These are phyloP conservation scores for Embiotoca jacksoni DNA, from an alignment of 2,113 vertebrate species.

Conservation along the genomic window DNA sequence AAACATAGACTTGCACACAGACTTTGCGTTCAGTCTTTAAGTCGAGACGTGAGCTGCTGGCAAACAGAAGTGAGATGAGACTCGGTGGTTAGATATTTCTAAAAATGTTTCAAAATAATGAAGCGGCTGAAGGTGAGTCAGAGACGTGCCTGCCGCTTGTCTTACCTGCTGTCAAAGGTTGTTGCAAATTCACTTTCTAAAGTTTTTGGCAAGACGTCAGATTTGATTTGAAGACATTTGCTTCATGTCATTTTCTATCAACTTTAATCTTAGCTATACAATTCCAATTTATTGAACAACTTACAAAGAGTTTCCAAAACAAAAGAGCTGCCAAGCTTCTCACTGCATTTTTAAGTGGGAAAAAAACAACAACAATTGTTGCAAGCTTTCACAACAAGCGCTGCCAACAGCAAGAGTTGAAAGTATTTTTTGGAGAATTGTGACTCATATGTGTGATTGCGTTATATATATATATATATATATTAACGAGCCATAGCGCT, in stretches of 20 bases:
- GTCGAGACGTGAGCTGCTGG: slow-evolving; percentile 29
- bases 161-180: slow-evolving; percentile 38
- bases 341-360: background rate
- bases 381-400: background rate
- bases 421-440: background rate
- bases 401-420: background rate
- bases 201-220: slow-evolving; percentile 36
- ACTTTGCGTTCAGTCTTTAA: slow-evolving; percentile 34
- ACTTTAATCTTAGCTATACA: slow-evolving; percentile 21
- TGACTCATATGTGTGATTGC: no score
- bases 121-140: slow-evolving; percentile 54
- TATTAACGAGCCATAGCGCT: no score
- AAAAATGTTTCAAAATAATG: slow-evolving; percentile 70
- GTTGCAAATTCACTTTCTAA: slow-evolving; percentile 30
- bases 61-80: slow-evolving; percentile 35
- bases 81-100: slow-evolving; percentile 45
- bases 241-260: slow-evolving; percentile 20
- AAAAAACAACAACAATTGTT: background rate
- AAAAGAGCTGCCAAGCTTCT: background rate
- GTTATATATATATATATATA: no score
- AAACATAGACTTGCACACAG: slow-evolving; percentile 25
- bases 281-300: slow-evolving; percentile 6
- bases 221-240: slow-evolving; percentile 30
- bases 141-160: slow-evolving; percentile 16
- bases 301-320: background rate